A percentile compares a stretch with the other conserved stretches of the same genome.
Conservation (phyloP, 2,113 vertebrate genomes). For the Dasyurus viverrinus region DNA sequence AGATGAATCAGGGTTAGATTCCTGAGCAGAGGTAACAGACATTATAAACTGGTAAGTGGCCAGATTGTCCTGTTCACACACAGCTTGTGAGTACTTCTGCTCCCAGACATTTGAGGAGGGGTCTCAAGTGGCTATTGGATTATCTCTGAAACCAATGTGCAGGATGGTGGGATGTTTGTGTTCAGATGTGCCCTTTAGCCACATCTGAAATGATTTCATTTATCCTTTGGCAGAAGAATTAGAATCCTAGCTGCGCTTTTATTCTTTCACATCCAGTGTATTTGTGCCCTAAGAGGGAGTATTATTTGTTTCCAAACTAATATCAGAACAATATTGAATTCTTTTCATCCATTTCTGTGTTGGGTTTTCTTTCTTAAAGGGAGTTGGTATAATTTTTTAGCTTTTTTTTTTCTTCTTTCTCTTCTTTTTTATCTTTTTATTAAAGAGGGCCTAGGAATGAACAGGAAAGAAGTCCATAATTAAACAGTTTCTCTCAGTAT, state of each 20-base stretch:
- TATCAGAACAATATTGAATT: conserved; percentile 70
- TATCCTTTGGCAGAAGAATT: conserved; percentile 70
- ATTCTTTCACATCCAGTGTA: conserved; percentile 37
- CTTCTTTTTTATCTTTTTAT: neutral
- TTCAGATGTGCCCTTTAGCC: conserved; percentile 75
- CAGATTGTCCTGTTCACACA: conserved; percentile 23
- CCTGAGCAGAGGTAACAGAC: conserved; percentile 30
- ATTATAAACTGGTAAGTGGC: conserved; percentile 52
- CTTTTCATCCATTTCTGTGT: neutral
- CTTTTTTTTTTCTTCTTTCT: conserved; percentile 32
- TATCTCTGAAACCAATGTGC: conserved; percentile 70
- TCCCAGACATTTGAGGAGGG: conserved; percentile 58
- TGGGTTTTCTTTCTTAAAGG: neutral
- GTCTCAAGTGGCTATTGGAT: conserved; percentile 74
- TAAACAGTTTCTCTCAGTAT: conserved; percentile 26
- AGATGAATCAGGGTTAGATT: conserved; percentile 32
- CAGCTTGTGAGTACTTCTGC: conserved; percentile 57
- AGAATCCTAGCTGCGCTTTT: conserved; percentile 4
- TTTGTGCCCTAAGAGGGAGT: conserved; percentile 55
- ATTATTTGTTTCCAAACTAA: conserved; percentile 72
- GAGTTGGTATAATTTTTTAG: neutral
- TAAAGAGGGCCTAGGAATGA: neutral
- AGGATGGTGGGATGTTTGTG: conserved; percentile 71
- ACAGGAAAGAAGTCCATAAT: conserved; percentile 28
- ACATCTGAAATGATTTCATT: conserved; percentile 76